Evolutionary conservation across 2,888 invertebrate genomes (phyloP), one percentile per base, ranked within the genome.

Genomic region (Tillus elongatus): DNA sequence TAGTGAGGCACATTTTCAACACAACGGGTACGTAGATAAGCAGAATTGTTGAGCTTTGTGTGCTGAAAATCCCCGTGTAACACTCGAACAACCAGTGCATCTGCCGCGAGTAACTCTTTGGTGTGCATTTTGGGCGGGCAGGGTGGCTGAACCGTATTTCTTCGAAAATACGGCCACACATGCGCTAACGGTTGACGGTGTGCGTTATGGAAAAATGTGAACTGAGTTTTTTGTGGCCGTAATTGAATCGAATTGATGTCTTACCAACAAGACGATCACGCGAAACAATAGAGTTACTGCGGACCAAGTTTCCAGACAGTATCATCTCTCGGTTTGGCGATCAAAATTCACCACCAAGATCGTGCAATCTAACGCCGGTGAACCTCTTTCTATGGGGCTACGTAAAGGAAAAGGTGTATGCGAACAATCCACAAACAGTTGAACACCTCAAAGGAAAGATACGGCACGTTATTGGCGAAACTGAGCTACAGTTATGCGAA

Each of bases 1-100:
- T 2, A 41, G 47, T 39, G 47, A 52, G 39, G 43, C 50, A 8
- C 49, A 53, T 47, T 54, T 51, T 43, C 39, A 47, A 19, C 45
- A 47, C 16, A 30, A 45, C 37, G 50, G 54, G 19, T 48, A 31
- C 26, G 46, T 51, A 39, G 50, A 56, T 38, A 46, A 43, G 37
- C 48, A 56, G 47, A 57, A 56, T 41, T 49, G 47, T 36, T 45
- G n/a, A n/a, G n/a, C n/a, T 19, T 19, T 6, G 24, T 6, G 24
- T 8, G 24, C 24, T 19, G 9, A 19, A 49, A 12, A 51, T 52
- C 30, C 30, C 6, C 30, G 30, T 29, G 30, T n/a, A 29, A 29
- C n/a, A 29, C 11, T 29, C 24, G 24, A 19, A n/a, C 8, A 33
- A 12, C 33, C 33, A 19, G 9, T 33, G 9, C 33, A 33, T 19